Conservation (phyloP, 2,113 vertebrate genomes). For the Cisticola juncidis region DNA sequence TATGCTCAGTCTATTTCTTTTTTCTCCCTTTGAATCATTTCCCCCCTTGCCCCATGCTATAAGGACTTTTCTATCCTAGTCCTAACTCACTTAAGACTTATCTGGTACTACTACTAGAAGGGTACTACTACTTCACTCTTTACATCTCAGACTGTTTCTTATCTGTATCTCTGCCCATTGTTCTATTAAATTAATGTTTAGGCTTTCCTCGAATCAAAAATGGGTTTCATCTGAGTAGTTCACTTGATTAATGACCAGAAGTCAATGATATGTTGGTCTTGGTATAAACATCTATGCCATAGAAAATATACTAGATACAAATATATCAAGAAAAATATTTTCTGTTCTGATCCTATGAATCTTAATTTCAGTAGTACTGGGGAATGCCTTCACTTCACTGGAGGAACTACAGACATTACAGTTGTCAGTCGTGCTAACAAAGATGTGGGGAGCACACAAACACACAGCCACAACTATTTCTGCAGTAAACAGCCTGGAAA, state of each 20-base stretch:
- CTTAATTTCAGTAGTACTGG: not conserved
- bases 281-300: not conserved
- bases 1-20: conserved; percentile 3
- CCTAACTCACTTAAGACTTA: conserved; percentile 35
- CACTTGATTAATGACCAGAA: not conserved
- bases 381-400: not conserved
- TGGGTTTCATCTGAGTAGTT: not conserved
- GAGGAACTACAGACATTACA: not conserved
- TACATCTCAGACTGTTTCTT: conserved; percentile 7
- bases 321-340: not conserved
- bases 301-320: not conserved
- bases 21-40: not conserved
- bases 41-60: not conserved
- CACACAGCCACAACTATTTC: not conserved
- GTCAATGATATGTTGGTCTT: not conserved
- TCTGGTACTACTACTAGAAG: conserved; percentile 7
- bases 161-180: not conserved
- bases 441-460: not conserved
- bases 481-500: not conserved
- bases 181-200: not conserved
- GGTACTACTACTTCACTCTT: not conserved
- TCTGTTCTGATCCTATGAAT: not conserved
- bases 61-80: conserved; percentile 8
- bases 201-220: conserved; percentile 18
- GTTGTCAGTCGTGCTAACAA: conserved; percentile 5